A percentile compares a stretch with the other conserved stretches of the same genome.
These are phyloP conservation scores for Apostichopus parvimensis DNA, from an alignment of 35 echinoderm and acorn worm species.

Conservation along the genomic window DNA sequence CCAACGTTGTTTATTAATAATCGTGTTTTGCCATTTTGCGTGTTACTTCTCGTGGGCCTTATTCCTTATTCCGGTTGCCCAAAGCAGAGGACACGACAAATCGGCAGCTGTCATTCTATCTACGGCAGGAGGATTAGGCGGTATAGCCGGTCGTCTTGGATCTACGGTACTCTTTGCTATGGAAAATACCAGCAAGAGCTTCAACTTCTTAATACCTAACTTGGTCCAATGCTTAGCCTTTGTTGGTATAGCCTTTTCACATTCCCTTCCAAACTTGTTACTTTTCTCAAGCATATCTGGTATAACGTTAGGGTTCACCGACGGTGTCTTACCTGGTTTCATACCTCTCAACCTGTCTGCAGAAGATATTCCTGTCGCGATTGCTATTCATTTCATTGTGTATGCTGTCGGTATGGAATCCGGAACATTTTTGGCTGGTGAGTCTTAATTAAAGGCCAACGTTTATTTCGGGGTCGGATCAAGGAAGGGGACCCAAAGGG, in stretches of 20 bases:
- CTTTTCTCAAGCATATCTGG: neutral
- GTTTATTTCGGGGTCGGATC: neutral
- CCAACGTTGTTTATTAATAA: neutral
- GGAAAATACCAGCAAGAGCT: neutral
- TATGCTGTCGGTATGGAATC: neutral
- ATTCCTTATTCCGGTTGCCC: neutral
- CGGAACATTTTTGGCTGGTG: neutral
- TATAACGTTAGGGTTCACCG: neutral
- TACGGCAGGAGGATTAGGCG: slow-evolving; percentile 3
- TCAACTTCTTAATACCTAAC: neutral
- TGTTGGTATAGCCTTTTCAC: neutral
- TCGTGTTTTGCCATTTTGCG: neutral
- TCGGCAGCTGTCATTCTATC: neutral
- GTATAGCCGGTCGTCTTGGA: neutral
- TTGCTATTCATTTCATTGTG: neutral
- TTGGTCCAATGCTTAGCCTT: neutral
- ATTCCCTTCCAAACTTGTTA: neutral
- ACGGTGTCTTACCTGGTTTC: neutral
- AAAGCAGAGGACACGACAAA: neutral
- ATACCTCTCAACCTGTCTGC: neutral
- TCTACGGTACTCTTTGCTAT: neutral
- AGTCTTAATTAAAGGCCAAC: neutral
- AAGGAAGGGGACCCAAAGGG: no score
- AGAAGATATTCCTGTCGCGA: neutral
- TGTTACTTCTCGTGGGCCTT: slow-evolving; percentile 27